These are phyloP conservation scores for Eciton burchellii DNA, from an alignment of 1,140 invertebrate species.

Conservation along the genomic window DNA sequence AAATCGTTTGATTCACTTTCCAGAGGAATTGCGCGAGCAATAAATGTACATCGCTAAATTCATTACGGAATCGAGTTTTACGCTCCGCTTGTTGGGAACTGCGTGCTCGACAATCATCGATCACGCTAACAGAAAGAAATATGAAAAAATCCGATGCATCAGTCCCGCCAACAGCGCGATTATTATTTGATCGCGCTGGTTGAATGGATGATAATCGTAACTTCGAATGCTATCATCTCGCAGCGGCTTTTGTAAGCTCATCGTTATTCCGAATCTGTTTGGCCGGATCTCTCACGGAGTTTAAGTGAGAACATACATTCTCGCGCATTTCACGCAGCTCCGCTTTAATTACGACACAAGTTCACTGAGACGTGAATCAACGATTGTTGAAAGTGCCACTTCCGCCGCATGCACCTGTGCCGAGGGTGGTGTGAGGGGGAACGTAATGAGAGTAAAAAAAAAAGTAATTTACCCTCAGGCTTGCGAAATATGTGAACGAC, in stretches of 20 bases:
- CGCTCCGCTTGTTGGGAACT: neutral
- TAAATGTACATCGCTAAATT: slow-evolving; percentile 4
- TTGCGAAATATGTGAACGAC: slow-evolving; percentile 69
- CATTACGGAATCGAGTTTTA: slow-evolving; percentile 7
- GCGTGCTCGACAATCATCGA: neutral
- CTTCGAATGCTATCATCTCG: neutral
- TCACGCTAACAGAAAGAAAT: neutral
- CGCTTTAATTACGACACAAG: slow-evolving; percentile 23
- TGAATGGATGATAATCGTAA: slow-evolving; percentile 3
- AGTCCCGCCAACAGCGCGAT: neutral
- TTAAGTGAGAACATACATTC: neutral
- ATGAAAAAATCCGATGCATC: slow-evolving; percentile 14
- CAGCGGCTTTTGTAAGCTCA: neutral
- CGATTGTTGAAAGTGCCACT: slow-evolving; percentile 57
- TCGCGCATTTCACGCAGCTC: neutral
- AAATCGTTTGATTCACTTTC: slow-evolving; percentile 24
- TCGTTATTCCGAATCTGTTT: neutral
- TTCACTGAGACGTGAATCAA: slow-evolving; percentile 28
- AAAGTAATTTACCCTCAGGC: slow-evolving; percentile 63
- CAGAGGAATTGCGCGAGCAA: neutral
- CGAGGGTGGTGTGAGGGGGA: slow-evolving; percentile 39
- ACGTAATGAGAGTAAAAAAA: slow-evolving; percentile 47
- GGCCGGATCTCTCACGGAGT: slow-evolving; percentile 13
- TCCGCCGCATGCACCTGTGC: slow-evolving; percentile 60
- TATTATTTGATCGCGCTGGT: neutral